Evolutionary conservation across 2,113 vertebrate species (phyloP), one percentile per base, ranked within the genome.

Genomic region (Etia nguti): DNA sequence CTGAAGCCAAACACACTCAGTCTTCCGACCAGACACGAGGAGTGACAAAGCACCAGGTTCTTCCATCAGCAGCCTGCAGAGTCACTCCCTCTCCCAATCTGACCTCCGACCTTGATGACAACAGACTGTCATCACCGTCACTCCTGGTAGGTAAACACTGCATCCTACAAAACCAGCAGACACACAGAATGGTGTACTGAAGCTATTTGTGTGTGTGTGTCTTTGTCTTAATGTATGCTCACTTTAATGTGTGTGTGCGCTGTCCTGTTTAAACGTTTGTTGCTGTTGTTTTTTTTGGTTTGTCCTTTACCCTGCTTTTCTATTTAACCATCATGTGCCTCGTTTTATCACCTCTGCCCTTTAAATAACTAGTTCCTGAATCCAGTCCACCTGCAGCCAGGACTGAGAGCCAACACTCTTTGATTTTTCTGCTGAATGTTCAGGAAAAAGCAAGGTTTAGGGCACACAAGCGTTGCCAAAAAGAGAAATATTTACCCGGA

Each of bases 101-200:
- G 87, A 94, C 95, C 95, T 95, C 70, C 88, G 92, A 96, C 96
- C 95, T 81, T 52, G 93, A 94, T 93, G 94, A 96, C 95, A 95
- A 94, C 94, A 94, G 65, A 92, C 94, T 95, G 94, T 96, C 95
- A 95, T 94, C 95, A 77, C 92, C 82, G 77, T 94, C 93, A 95
- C 93, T 94, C 89, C 92, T 92, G 92, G 65, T 82, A 88, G 88
- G 93, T 95, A 96, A 96, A 96, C 94, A 95, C 43, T 59, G 48
- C 34, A 85, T 89, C 90, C 85, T 81, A 92, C 86, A 87, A 90
- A 90, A 89, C 86, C 9, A 52, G 68, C 79, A 50, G 48, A 82
- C 84, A 62, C 56, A 82, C 70, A 48, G 31, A 62, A 5, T 3
- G 11, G 55, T 83, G 55, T 29, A 12, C 80, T 31, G 41, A 83